Evolutionary conservation across 2,888 invertebrate species (phyloP), one percentile per base, ranked within the genome.

Genomic region (Acanthosepion esculentum): DNA sequence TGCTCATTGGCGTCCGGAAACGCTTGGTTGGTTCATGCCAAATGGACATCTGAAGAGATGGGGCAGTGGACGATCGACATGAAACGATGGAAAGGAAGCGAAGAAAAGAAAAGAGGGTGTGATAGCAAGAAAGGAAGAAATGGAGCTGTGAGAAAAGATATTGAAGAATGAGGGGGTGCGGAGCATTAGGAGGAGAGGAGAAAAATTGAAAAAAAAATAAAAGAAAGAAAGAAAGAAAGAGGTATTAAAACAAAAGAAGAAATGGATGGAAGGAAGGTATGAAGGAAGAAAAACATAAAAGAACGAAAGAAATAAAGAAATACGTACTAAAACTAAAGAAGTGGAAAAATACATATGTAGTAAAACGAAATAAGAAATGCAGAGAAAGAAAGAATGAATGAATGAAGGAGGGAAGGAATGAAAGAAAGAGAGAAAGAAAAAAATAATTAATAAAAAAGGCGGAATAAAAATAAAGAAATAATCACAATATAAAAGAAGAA

Each of bases 21-120:
- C 93, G 93, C 93, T 93, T 93, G 93, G 50, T 20, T 93, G 93
- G 93, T 53, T n/a, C 29, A n/a, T 93, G 93, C n/a, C 93, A 93
- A 29, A 93, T n/a, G 50, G 93, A 93, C 53, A 12, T 78, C 78
- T 78, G n/a, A 78, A n/a, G 78, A 33, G 78, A 15, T 18, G 59
- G 78, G 12, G 33, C n/a, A n/a, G 0, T 78, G 15, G n/a, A 78
- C 33, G n/a, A 78, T 12, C 33, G 78, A 33, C 78, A 78, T 1
- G 18, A 78, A n/a, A 29, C n/a, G 15, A 33, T 15, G 5, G n/a
- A 5, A 5, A 33, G n/a, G 12, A 12, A 5, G 29, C 2, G 7
- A 26, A 7, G 64, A 26, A 2, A 8, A 8, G 8, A 29, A 64
- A 29, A 12, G 29, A n/a, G 29, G 26, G 5, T 78, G 41, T 41